Percentiles rank a stretch among this genome's conserved stretches.
Conservation (phyloP, 2,113 vertebrate species). For the Hystrix cristata region DNA sequence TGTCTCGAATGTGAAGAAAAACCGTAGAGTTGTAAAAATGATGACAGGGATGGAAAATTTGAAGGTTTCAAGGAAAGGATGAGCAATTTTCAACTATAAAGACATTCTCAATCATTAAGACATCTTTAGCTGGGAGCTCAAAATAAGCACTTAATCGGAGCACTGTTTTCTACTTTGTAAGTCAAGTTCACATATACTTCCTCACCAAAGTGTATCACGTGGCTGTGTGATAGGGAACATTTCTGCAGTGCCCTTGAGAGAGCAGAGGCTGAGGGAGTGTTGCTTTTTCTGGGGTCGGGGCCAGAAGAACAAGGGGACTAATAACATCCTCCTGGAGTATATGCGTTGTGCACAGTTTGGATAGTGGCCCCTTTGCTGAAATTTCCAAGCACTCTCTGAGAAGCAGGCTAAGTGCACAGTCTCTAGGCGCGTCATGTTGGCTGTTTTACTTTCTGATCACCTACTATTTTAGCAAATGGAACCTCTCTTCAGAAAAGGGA, state of each 20-base stretch:
- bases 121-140: neutral
- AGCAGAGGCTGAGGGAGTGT: neutral
- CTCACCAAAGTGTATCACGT: neutral
- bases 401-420: too few species aligned
- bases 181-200: neutral
- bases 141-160: constrained; percentile 57
- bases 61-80: neutral
- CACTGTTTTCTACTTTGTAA: neutral
- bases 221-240: neutral
- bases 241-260: neutral
- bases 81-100: neutral
- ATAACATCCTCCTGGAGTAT: rapidly evolving
- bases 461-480: neutral
- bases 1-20: neutral
- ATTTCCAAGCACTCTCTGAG: rapidly evolving
- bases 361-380: neutral
- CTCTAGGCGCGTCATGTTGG: neutral
- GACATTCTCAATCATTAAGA: neutral
- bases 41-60: neutral
- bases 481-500: constrained; percentile 14
- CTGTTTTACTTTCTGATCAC: neutral
- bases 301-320: neutral
- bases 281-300: neutral
- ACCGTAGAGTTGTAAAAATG: neutral
- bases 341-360: neutral